Evolutionary conservation across 2,888 invertebrate species (phyloP), one percentile per base, ranked within the genome.

Genomic region (Mythimna impura): DNA sequence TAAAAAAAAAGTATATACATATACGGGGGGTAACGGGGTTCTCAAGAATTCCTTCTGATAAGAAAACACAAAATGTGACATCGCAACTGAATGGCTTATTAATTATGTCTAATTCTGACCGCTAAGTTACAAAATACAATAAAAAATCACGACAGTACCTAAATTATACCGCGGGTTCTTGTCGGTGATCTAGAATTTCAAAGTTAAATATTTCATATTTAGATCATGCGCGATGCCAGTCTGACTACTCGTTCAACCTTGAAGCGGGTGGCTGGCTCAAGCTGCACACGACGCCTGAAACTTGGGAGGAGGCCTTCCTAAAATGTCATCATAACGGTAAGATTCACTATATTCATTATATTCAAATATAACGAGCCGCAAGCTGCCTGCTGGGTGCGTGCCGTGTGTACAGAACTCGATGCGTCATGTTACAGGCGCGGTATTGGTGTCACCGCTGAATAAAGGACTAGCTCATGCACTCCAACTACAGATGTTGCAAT

Each of bases 391-490:
- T 47, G 17, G 5, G 6, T 0, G 47, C 2, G 47, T 47, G 47
- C 17, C 1, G 17, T 5, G 25, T n/a, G 9, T 22, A 30, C 4
- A 25, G 0, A 22, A 20, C 22, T 65, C 14, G 17, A 17, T 43
- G 55, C 57, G 14, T 43, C n/a, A 17, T 66, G 34, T 66, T 77
- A 17, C 69, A 73, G 73, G 78, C 2, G 69, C 73, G 40, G 78
- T 73, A 43, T 10, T 73, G 69, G 78, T 78, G n/a, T 73, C 78
- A 5, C 78, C 73, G 25, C 43, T 77, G 3, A 25, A 25, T 58
- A 68, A 22, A 12, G 20, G 17, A 22, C 22, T 73, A 7, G 34
- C 12, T 43, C 9, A 17, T 1, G 78, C 73, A 9, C 6, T 3
- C 58, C 17, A 20, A 17, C 47, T 17, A 6, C 17, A 14, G 22